Evolutionary conservation across 2,888 invertebrate genomes (phyloP).

Genomic region (Xestia xanthographa): DNA sequence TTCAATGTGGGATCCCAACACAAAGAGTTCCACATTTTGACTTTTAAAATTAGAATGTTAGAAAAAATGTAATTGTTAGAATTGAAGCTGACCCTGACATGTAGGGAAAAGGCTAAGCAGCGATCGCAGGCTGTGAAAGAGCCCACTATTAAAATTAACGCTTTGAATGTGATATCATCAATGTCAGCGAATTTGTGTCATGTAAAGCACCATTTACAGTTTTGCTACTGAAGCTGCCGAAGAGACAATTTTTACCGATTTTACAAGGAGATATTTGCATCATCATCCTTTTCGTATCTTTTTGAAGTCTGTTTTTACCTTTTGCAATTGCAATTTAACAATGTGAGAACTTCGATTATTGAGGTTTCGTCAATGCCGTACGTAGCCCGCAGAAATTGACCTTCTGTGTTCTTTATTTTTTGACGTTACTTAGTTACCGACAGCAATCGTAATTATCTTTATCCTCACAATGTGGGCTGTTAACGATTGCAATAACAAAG

Average conservation of each 20-base stretch:
- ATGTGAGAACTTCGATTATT: no score
- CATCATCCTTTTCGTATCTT: no score
- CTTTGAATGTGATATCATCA: not conserved
- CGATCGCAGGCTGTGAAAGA: not conserved
- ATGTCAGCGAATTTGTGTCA: not conserved
- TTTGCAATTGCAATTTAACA: no score
- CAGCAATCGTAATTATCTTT: not conserved
- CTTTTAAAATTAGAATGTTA: no score
- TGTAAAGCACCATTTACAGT: no score
- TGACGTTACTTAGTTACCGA: not conserved
- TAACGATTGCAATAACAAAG: not conserved
- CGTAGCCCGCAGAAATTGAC: not conserved
- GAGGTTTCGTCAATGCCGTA: no score
- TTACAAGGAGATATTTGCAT: no score
- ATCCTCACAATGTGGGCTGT: not conserved
- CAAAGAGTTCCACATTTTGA: no score
- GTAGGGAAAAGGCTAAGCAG: not conserved
- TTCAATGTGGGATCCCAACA: no score
- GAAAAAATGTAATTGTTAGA: not conserved
- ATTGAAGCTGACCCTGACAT: not conserved
- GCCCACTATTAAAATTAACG: not conserved
- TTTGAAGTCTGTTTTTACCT: no score
- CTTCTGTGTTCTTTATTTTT: not conserved
- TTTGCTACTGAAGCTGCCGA: no score
- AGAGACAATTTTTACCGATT: no score